These are phyloP conservation scores for Steinernema scapterisci DNA, from an alignment of 2,888 invertebrate species.

Conservation along the genomic window DNA sequence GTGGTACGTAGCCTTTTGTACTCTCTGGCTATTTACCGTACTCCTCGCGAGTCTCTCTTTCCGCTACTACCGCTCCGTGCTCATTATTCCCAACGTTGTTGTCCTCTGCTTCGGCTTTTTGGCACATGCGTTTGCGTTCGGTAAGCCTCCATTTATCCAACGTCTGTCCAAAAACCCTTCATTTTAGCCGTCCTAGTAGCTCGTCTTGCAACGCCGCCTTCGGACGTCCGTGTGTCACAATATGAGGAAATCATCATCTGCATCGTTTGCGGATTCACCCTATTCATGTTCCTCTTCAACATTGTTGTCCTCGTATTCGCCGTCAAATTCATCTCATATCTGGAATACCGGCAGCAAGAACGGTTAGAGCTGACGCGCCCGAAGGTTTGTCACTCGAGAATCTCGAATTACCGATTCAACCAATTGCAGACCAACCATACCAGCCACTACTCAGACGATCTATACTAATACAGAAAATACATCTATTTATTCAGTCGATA, in stretches of 20 bases:
- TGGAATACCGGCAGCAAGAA: neutral
- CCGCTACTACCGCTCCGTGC: slow-evolving; percentile 27
- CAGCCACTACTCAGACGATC: neutral
- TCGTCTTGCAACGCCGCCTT: neutral
- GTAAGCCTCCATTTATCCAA: neutral
- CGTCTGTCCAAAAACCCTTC: neutral
- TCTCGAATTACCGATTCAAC: neutral
- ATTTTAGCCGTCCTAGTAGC: slow-evolving; percentile 1
- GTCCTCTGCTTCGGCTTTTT: slow-evolving; percentile 24
- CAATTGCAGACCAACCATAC: slow-evolving; percentile 4
- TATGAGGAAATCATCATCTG: slow-evolving; percentile 22
- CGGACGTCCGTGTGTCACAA: neutral
- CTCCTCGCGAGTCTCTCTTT: slow-evolving; percentile 27
- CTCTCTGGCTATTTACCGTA: slow-evolving; percentile 32
- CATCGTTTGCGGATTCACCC: neutral
- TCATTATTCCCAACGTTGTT: slow-evolving; percentile 33
- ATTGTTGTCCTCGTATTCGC: neutral
- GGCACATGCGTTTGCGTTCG: slow-evolving; percentile 17
- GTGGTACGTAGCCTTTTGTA: slow-evolving; percentile 29
- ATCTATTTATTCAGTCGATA: too few relatives aligned
- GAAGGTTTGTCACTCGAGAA: too few relatives aligned
- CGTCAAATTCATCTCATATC: neutral
- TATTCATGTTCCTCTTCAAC: slow-evolving; percentile 12
- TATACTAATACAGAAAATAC: neutral
- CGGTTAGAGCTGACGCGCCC: neutral